Base-by-base conservation (phyloP, 2,113 vertebrate genomes). In the Amia ocellicauda region DNA sequence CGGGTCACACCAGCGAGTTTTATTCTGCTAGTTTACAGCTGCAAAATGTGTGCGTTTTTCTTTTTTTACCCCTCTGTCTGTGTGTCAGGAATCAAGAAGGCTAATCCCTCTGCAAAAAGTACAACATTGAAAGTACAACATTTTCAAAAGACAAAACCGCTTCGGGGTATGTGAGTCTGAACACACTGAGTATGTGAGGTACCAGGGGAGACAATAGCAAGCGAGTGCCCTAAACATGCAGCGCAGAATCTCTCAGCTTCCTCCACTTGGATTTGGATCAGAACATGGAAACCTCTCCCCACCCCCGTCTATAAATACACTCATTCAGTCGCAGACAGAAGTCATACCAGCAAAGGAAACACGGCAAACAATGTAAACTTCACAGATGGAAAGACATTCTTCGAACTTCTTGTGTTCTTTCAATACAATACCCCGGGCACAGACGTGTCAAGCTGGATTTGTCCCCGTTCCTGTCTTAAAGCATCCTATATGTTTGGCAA, bases 1-100 rank as follows among this genome's bases (percentile, higher is more conserved):
- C n/a, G 16, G 16, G n/a, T 47, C 31, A 36, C 31, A 36, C 11
- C 5, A 11, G 31, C 11, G 31, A 11, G 31, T 36, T 36, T 36
- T 47, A 17, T 19, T 47, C 45, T 47, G 45, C 5, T 5, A 47
- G 1, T 47, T 47, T 2, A 16, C n/a, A 19, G 16, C 16, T 4
- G 2, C 14, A 47, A 11, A 47, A 47, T 47, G 16, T 47, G 14
- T 47, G 4, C 3, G 10, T 47, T 16, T 47, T 13, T 17, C 4
- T 17, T 17, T 16, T 11, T 47, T 13, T 47, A 19, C n/a, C 5
- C n/a, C n/a, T 47, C 1, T 17, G 10, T 47, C 45, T 8, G 82
- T 87, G 80, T 87, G 83, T 88, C 83, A 86, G 83, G 82, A 89
- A 89, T 86, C 85, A 88, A 87, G 87, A 88, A 82, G 78, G 83